Conservation (phyloP, 2,888 invertebrate genomes). For the Philaethria dido region DNA sequence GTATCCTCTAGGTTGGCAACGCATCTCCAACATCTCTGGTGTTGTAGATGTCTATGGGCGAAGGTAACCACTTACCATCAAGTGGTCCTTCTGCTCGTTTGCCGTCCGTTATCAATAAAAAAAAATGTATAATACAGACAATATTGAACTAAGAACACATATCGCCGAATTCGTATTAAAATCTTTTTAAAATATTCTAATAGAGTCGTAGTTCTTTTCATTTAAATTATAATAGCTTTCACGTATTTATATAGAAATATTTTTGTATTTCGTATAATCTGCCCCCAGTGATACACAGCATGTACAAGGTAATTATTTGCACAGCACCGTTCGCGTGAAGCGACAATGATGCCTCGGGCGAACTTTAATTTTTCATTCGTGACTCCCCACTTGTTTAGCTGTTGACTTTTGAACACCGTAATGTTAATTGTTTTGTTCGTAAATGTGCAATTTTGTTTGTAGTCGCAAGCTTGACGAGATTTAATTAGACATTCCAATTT, state of each 20-base stretch:
- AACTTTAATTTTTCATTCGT: conserved; percentile 39
- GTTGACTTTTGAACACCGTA: conserved; percentile 35
- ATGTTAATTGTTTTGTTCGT: conserved; percentile 30
- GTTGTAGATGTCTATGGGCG: too few relatives aligned
- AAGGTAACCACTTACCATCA: too few relatives aligned
- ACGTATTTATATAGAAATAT: background rate
- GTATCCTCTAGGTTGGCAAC: too few relatives aligned
- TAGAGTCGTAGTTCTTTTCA: background rate
- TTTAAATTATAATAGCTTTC: background rate
- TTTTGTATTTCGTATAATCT: conserved; percentile 10
- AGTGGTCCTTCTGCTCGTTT: too few relatives aligned
- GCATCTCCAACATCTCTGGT: too few relatives aligned
- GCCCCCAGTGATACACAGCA: conserved; percentile 1
- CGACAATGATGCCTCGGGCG: conserved; percentile 28
- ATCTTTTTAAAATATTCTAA: background rate
- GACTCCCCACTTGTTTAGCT: conserved; percentile 30
- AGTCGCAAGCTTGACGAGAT: conserved; percentile 2
- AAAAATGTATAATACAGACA: too few relatives aligned
- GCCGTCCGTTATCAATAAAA: too few relatives aligned
- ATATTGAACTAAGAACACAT: background rate
- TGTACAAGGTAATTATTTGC: conserved; percentile 35
- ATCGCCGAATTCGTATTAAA: background rate
- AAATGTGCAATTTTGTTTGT: conserved; percentile 19
- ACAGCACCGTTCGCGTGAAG: conserved; percentile 27
- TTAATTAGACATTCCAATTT: conserved; percentile 5